A percentile compares a stretch with the other conserved stretches of the same genome.
phyloP scores from a whole-genome alignment of 2,797 vertebrate species.

The Mergus octosetaceus region DNA sequence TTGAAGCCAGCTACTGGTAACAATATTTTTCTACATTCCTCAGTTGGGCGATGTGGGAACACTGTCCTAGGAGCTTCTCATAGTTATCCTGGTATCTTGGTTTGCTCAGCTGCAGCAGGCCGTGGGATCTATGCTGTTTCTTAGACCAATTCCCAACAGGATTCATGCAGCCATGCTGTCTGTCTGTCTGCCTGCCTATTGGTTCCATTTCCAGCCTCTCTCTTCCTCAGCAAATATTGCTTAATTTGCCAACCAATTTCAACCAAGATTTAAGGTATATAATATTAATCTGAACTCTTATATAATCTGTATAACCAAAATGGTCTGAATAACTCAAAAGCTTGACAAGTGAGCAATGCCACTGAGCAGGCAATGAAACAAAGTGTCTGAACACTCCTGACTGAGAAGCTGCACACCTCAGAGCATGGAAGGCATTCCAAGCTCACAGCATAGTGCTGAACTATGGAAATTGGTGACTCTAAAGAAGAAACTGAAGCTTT shows the following conservation, averaged over 20 bases:
- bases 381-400: background rate
- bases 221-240: background rate
- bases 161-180: background rate
- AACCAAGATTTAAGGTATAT: background rate
- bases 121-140: too few relatives aligned
- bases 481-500: background rate
- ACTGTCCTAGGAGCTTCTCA: too few relatives aligned
- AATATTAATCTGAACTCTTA: background rate
- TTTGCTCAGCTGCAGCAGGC: too few relatives aligned
- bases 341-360: background rate
- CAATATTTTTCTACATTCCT: too few relatives aligned
- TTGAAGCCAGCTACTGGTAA: too few relatives aligned
- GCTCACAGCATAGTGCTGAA: background rate
- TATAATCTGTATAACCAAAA: fast-evolving
- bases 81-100: too few relatives aligned
- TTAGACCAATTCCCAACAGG: too few relatives aligned
- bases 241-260: background rate
- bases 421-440: background rate
- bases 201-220: background rate
- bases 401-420: background rate
- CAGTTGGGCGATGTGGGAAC: too few relatives aligned
- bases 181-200: background rate
- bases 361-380: background rate
- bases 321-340: background rate
- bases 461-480: background rate